phyloP scores from a whole-genome alignment of 1,140 invertebrate species.

The Tetranychus urticae region DNA sequence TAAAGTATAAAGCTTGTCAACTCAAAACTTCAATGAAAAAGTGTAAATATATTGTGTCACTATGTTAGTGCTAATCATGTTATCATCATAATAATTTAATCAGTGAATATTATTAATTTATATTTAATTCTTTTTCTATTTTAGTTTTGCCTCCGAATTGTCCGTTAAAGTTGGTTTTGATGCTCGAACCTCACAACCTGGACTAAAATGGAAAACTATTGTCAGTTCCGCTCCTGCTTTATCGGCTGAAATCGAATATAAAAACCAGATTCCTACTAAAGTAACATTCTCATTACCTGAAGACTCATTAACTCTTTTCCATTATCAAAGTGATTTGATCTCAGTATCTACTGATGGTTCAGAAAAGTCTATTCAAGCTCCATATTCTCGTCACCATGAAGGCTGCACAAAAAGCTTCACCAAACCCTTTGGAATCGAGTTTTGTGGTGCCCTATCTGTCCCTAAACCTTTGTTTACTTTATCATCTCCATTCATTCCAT shows the following conservation, averaged over 20 bases:
- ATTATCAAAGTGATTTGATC: no score
- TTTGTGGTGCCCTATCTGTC: not conserved
- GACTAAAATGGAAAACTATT: not conserved
- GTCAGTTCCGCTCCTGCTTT: slow-evolving; percentile 2
- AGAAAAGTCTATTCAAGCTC: not conserved
- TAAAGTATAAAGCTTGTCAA: no score
- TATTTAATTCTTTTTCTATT: no score
- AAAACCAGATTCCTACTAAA: no score
- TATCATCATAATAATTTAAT: no score
- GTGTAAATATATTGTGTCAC: no score
- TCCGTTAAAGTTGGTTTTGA: not conserved
- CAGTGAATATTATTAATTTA: no score
- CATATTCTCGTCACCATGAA: not conserved
- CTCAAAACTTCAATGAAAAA: no score
- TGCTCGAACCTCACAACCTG: not conserved
- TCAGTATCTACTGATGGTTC: no score
- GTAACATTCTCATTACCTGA: no score
- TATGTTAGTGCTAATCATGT: no score
- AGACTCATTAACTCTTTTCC: no score
- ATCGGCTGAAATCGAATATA: not conserved
- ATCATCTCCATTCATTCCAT: not conserved
- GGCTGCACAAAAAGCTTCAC: not conserved
- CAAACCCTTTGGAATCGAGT: not conserved
- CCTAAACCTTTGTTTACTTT: not conserved
- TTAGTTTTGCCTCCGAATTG: slow-evolving; percentile 1